These are phyloP conservation scores for Ophion obscuratus DNA, from an alignment of 2,888 invertebrate genomes.

Conservation along the genomic window DNA sequence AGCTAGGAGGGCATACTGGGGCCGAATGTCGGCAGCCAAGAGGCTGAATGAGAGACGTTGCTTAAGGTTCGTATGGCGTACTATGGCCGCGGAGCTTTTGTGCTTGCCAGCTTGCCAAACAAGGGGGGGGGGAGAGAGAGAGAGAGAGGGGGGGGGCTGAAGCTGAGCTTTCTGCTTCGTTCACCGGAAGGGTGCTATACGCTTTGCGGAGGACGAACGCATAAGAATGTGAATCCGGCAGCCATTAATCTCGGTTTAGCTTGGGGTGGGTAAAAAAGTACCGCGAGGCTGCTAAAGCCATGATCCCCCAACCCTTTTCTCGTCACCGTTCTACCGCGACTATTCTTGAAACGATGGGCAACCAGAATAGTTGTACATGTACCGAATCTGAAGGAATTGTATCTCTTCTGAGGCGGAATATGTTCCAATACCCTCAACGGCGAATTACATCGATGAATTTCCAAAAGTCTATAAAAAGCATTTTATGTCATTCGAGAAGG, in stretches of 20 bases:
- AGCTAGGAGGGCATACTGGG: background rate
- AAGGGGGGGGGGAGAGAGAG: background rate
- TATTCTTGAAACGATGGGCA: background rate
- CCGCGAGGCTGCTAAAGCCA: background rate
- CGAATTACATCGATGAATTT: too few relatives aligned
- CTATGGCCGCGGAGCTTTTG: background rate
- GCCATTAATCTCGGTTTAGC: constrained; percentile 58
- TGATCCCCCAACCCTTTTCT: constrained; percentile 11
- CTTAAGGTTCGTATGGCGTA: background rate
- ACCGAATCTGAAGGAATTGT: too few relatives aligned
- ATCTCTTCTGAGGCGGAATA: too few relatives aligned
- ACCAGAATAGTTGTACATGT: background rate
- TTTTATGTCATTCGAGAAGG: too few relatives aligned
- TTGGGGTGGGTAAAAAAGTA: constrained; percentile 25
- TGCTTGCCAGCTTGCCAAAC: background rate
- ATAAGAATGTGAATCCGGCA: constrained; percentile 23
- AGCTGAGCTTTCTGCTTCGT: background rate
- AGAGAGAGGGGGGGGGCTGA: background rate
- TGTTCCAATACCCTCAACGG: too few relatives aligned
- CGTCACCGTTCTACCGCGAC: background rate
- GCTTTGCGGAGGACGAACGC: constrained; percentile 1
- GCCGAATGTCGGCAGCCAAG: background rate
- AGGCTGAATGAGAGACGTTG: background rate
- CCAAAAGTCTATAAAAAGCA: too few relatives aligned
- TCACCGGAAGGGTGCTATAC: background rate